Conservation (phyloP, 1,140 invertebrate species). For the Acyrthosiphon pisum region DNA sequence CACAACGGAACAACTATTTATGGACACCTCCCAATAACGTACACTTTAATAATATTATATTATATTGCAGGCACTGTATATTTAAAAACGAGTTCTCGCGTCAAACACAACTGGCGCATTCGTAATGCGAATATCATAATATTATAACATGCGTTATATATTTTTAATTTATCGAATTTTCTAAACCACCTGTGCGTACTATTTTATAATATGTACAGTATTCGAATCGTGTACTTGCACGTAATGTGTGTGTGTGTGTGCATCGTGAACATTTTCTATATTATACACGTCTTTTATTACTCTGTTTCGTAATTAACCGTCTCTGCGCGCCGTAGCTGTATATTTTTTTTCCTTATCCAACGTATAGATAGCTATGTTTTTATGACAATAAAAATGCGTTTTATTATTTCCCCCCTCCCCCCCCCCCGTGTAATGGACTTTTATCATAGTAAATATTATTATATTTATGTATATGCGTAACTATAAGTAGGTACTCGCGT, state of each 20-base stretch:
- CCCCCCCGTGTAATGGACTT: neutral
- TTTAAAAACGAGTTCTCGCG: constrained; percentile 28
- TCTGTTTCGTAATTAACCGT: constrained; percentile 41
- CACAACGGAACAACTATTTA: constrained; percentile 3
- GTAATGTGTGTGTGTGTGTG: neutral
- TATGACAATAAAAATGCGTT: constrained; percentile 26
- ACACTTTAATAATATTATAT: constrained; percentile 25
- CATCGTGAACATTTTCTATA: constrained; percentile 6
- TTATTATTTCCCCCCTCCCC: too few relatives aligned
- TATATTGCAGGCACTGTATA: neutral
- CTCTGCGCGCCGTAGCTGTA: neutral
- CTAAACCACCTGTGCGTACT: constrained; percentile 6
- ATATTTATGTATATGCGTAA: neutral
- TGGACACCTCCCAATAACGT: constrained; percentile 41
- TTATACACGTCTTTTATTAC: constrained; percentile 20
- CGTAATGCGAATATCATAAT: constrained; percentile 1
- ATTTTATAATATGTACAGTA: neutral
- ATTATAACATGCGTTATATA: neutral
- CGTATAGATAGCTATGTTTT: constrained; percentile 1
- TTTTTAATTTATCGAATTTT: constrained; percentile 19
- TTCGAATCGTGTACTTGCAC: neutral
- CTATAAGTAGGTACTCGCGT: neutral
- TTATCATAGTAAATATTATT: neutral
- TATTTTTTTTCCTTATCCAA: neutral
- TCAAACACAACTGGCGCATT: neutral